A percentile compares a stretch with the other conserved stretches of the same genome.
These are phyloP conservation scores for Heterotilapia buettikoferi DNA, from an alignment of 2,113 vertebrate genomes.

Conservation along the genomic window DNA sequence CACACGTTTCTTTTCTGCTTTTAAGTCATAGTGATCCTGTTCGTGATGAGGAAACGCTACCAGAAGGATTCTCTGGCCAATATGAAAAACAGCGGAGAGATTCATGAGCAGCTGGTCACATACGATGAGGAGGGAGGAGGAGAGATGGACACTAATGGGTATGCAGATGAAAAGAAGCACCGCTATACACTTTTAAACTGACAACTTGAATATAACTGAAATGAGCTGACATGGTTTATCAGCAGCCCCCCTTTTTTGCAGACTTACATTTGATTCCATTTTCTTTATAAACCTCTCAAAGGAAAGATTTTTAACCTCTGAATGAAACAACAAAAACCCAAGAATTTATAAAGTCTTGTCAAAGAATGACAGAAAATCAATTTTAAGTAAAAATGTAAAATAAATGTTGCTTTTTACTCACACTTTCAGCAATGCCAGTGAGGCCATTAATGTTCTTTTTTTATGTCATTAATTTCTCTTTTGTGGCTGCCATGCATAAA, in stretches of 20 bases:
- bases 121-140: constrained; percentile 96
- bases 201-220: background rate
- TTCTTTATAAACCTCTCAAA: background rate
- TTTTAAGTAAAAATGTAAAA: background rate
- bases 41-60: constrained; percentile 79
- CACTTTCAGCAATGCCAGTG: background rate
- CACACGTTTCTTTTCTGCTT: background rate
- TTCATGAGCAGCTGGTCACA: constrained; percentile 93
- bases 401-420: background rate
- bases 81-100: constrained; percentile 82
- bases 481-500: background rate
- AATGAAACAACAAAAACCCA: background rate
- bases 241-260: background rate
- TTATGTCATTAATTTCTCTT: background rate
- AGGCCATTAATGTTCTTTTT: background rate
- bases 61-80: constrained; percentile 78
- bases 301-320: background rate
- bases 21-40: constrained; percentile 82
- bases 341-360: background rate
- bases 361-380: background rate
- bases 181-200: background rate
- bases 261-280: background rate
- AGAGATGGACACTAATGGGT: constrained; percentile 95
- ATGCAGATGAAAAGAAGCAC: background rate
- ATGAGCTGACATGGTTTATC: background rate